Base-by-base conservation (phyloP, 2,797 vertebrate species). In the Buphagus erythrorhynchus region DNA sequence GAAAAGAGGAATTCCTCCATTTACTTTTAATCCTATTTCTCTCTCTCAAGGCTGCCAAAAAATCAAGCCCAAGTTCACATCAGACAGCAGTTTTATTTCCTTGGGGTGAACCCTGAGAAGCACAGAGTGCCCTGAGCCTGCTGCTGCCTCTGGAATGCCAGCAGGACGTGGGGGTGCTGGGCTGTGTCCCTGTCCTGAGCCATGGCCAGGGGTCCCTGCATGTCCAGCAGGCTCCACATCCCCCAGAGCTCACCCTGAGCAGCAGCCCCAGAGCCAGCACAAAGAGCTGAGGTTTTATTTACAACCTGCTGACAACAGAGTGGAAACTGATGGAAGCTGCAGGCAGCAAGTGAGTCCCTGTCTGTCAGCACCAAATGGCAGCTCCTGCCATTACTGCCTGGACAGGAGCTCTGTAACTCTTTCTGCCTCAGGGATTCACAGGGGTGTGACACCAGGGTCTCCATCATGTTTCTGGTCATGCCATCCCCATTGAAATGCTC, bases 321-420 rank as follows among this genome's bases (percentile, higher is more conserved):
- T 95, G 95, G 95, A 86, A 97, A 83, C 46, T 58, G 96, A 96
- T 95, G 86, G 95, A 96, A 94, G 82, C 95, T 96, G 92, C 91
- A 92, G 88, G 93, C 93, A 88, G 92, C 61, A 24, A 91, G 92
- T 65, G 93, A 45, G 92, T 95, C 86, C 65, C 61, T 67, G 78
- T 87, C 91, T 96, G 94, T 96, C 94, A 96, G 91, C 91, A 86
- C 88, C 89, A 51, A 93, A 63, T 72, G 94, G 89, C 91, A 94
- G 92, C 91, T 93, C 85, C 96, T 57, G 49, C 2, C 1, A 78
- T 91, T 83, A 38, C 83, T 90, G 22, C 5, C 74, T 20, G 77
- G 66, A 62, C 88, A 75, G 69, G 43, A 90, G 76, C 66, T 72
- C 73, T 59, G 84, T 80, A 96, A 92, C 91, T 38, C 77, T 18